These are phyloP conservation scores for Exephanes ischioxanthus DNA, from an alignment of 2,888 invertebrate species.

Conservation along the genomic window DNA sequence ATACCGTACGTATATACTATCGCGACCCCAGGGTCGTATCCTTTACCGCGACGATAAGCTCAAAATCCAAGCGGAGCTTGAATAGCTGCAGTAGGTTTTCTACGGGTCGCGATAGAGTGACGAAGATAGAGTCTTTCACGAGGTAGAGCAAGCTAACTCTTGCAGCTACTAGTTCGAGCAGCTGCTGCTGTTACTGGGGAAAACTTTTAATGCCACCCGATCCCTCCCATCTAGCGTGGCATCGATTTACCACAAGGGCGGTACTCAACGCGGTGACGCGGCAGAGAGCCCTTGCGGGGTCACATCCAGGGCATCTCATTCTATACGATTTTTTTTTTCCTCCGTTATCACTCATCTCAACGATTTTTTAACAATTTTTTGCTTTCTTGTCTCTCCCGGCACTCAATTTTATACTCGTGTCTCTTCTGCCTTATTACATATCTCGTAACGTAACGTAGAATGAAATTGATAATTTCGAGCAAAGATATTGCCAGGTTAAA, in stretches of 20 bases:
- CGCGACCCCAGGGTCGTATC: slow-evolving; percentile 48
- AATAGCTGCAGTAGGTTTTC: slow-evolving; percentile 53
- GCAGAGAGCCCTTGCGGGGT: slow-evolving; percentile 57
- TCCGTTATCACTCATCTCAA: slow-evolving; percentile 5
- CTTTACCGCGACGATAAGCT: slow-evolving; percentile 63
- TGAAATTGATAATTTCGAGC: too few relatives aligned
- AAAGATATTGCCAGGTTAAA: too few relatives aligned
- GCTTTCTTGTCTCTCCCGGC: too few relatives aligned
- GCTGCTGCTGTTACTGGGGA: slow-evolving; percentile 53
- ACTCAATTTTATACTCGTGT: not conserved
- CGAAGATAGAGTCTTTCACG: slow-evolving; percentile 58
- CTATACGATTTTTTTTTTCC: slow-evolving; percentile 12
- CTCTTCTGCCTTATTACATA: too few relatives aligned
- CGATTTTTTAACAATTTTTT: slow-evolving; percentile 9
- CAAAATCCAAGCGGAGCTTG: slow-evolving; percentile 59
- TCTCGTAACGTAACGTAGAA: too few relatives aligned
- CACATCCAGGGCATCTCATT: slow-evolving; percentile 50
- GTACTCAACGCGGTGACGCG: slow-evolving; percentile 61
- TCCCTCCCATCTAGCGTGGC: slow-evolving; percentile 55
- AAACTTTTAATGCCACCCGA: slow-evolving; percentile 68
- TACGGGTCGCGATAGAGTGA: slow-evolving; percentile 59
- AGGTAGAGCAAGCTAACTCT: slow-evolving; percentile 58
- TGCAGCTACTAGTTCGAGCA: slow-evolving; percentile 45
- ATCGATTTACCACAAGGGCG: slow-evolving; percentile 64
- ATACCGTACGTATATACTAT: slow-evolving; percentile 31